Percentiles rank a stretch among this genome's conserved stretches.
phyloP scores from a whole-genome alignment of 1,140 invertebrate genomes.

The Andrena cerasifolii region DNA sequence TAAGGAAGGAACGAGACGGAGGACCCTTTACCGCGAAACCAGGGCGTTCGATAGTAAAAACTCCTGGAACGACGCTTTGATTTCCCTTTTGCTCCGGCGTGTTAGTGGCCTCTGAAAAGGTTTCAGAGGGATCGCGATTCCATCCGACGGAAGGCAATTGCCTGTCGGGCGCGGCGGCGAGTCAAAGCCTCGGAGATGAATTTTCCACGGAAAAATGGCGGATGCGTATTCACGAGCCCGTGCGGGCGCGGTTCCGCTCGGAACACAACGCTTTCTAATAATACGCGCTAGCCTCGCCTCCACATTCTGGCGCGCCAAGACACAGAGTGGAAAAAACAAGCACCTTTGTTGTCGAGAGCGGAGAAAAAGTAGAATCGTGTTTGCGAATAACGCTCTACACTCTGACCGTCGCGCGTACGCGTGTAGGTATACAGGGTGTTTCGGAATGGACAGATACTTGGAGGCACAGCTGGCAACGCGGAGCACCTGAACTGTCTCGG shows the following conservation, averaged over 20 bases:
- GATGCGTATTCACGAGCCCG: constrained; percentile 35
- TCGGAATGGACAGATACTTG: too few species aligned
- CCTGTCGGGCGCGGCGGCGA: constrained; percentile 29
- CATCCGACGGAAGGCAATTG: constrained; percentile 47
- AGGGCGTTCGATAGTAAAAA: constrained; percentile 64
- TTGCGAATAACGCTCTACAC: constrained; percentile 4
- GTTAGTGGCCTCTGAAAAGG: constrained; percentile 38
- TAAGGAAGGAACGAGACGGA: constrained; percentile 52
- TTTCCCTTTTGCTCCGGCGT: constrained; percentile 47
- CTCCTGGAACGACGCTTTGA: constrained; percentile 62
- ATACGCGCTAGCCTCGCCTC: constrained; percentile 19
- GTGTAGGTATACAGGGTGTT: not conserved
- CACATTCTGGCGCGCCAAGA: constrained; percentile 18
- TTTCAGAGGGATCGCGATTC: constrained; percentile 35
- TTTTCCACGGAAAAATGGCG: constrained; percentile 44
- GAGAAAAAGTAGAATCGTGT: constrained; percentile 13
- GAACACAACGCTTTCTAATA: constrained; percentile 40
- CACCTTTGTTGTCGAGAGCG: not conserved
- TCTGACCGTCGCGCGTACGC: too few species aligned
- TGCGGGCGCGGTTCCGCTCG: not conserved
- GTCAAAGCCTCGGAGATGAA: constrained; percentile 42
- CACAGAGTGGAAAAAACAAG: constrained; percentile 32
- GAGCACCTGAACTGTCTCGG: too few species aligned
- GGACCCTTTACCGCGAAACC: constrained; percentile 38
- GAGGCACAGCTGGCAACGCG: too few species aligned